Evolutionary conservation across 2,888 invertebrate species (phyloP).

Genomic region (Drosophila mulleri): DNA sequence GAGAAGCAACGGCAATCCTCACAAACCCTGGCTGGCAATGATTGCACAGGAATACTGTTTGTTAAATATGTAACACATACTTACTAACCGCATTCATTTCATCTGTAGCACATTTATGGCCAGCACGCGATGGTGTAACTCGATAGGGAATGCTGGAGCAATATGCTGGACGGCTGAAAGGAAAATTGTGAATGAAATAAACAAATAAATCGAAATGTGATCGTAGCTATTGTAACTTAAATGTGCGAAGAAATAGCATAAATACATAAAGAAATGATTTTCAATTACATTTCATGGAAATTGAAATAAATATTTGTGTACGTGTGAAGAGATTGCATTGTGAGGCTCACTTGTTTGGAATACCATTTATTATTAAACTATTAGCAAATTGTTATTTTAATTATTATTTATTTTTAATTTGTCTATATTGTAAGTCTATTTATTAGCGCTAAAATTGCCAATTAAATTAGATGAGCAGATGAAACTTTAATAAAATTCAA

Average conservation of each 20-base stretch:
- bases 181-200: background rate
- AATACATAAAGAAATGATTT: too few relatives aligned
- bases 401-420: background rate
- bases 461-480: too few relatives aligned
- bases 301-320: background rate
- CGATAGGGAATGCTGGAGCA: conserved; percentile 7
- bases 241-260: background rate
- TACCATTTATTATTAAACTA: background rate
- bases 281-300: background rate
- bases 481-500: too few relatives aligned
- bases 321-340: background rate
- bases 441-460: too few relatives aligned
- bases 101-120: conserved; percentile 18
- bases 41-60: conserved; percentile 54
- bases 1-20: conserved; percentile 11
- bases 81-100: conserved; percentile 55
- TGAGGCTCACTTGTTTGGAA: background rate
- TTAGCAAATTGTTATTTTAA: background rate
- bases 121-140: background rate
- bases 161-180: background rate
- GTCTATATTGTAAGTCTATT: too few relatives aligned
- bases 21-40: conserved; percentile 49
- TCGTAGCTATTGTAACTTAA: background rate
- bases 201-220: conserved; percentile 10
- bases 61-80: conserved; percentile 65